Evolutionary conservation across 1,140 invertebrate genomes (phyloP).

Genomic region (Cepaea nemoralis): DNA sequence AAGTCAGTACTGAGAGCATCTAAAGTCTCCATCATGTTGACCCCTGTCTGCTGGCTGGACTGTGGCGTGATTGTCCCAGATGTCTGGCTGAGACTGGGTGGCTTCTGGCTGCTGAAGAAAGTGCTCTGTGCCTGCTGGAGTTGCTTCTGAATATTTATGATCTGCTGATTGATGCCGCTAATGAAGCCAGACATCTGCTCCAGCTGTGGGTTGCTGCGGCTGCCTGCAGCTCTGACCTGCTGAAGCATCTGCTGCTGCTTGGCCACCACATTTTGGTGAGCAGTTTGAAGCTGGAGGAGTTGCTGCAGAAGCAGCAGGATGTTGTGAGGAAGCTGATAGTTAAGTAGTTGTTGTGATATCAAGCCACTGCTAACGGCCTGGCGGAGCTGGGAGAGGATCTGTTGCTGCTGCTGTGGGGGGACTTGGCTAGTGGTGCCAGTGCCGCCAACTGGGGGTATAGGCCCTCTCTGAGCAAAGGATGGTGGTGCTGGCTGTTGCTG

Average conservation of each 20-base stretch:
- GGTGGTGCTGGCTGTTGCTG: constrained; percentile 72
- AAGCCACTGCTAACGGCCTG: constrained; percentile 69
- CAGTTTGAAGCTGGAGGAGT: constrained; percentile 76
- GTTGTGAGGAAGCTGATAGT: constrained; percentile 93
- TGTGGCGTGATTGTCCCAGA: constrained; percentile 22
- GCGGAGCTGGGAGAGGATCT: constrained; percentile 69
- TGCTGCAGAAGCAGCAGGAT: constrained; percentile 78
- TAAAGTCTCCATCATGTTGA: constrained; percentile 23
- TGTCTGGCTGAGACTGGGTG: constrained; percentile 35
- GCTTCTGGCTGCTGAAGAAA: constrained; percentile 58
- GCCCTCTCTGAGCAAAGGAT: constrained; percentile 40
- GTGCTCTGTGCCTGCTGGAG: constrained; percentile 63
- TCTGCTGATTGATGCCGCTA: constrained; percentile 83
- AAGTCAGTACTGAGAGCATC: constrained; percentile 77
- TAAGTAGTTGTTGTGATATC: constrained; percentile 81
- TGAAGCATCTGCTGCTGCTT: constrained; percentile 65
- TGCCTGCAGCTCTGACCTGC: constrained; percentile 56
- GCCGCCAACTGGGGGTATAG: constrained; percentile 52
- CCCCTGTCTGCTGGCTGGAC: background rate
- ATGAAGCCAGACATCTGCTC: constrained; percentile 61
- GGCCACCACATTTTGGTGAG: constrained; percentile 63
- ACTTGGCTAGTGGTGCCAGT: constrained; percentile 47
- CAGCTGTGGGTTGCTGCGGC: constrained; percentile 59
- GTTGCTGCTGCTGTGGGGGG: constrained; percentile 68
- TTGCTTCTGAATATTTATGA: constrained; percentile 82